phyloP scores from a whole-genome alignment of 2,797 vertebrate species.

The Scleropages formosus region DNA sequence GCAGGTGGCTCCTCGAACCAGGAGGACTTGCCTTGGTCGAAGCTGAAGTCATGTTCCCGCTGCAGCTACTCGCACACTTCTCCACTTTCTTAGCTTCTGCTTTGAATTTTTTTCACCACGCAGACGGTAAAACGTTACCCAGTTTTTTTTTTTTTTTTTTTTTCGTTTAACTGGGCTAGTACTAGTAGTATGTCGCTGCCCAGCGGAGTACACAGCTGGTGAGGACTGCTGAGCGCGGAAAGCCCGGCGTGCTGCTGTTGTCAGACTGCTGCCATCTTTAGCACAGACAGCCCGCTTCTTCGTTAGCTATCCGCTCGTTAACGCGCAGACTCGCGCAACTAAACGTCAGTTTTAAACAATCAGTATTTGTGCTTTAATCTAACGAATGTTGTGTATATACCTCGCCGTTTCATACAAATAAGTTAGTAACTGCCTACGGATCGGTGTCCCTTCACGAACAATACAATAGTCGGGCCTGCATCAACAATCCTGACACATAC shows the following conservation, averaged over 20 bases:
- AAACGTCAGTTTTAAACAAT: neutral
- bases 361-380: neutral
- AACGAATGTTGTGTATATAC: no score
- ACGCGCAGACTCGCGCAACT: neutral
- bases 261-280: no score
- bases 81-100: neutral
- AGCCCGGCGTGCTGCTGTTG: no score
- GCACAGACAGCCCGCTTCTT: no score
- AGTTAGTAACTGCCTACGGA: neutral
- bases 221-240: no score
- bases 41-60: constrained; percentile 68
- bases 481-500: neutral
- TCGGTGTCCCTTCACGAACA: constrained; percentile 2
- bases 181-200: no score
- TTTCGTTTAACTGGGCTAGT: neutral
- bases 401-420: neutral
- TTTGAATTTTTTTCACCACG: no score
- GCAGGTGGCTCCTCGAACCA: no score
- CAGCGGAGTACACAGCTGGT: no score
- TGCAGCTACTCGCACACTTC: neutral
- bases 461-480: constrained; percentile 26
- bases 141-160: neutral
- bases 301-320: no score
- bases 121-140: no score
- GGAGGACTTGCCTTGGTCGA: constrained; percentile 67